Conservation (phyloP, 1,140 invertebrate species). For the Diploscapter pachys region DNA sequence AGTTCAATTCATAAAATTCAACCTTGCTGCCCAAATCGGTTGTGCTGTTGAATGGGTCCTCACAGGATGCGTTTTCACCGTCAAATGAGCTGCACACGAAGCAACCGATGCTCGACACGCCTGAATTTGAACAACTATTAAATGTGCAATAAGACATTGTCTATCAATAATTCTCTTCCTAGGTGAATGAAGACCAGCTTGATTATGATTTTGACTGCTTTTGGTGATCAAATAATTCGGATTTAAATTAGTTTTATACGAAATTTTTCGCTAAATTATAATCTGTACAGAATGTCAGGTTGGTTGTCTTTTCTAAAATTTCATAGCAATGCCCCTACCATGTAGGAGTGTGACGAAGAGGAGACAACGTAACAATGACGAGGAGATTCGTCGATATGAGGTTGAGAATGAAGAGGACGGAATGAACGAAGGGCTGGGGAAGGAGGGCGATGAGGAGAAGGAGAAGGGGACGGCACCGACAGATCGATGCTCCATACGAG, state of each 20-base stretch:
- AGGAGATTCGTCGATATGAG: no score
- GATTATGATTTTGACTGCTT: neutral
- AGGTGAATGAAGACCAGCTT: neutral
- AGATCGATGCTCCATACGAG: no score
- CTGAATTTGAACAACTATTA: constrained; percentile 43
- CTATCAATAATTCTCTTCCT: constrained; percentile 5
- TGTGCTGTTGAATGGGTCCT: constrained; percentile 83
- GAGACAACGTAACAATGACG: no score
- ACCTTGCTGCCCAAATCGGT: constrained; percentile 31
- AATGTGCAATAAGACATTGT: constrained; percentile 46
- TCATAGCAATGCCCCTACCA: no score
- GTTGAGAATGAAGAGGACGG: no score
- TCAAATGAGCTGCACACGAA: constrained; percentile 92
- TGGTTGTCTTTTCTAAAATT: no score
- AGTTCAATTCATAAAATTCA: neutral
- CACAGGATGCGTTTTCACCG: constrained; percentile 75
- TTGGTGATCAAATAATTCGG: neutral
- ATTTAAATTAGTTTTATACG: neutral
- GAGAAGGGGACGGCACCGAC: no score
- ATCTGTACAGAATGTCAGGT: no score
- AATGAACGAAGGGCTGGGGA: no score
- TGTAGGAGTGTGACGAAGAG: no score
- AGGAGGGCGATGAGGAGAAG: no score
- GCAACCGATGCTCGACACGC: constrained; percentile 73
- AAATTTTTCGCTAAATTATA: neutral